Conservation (phyloP, 2,888 invertebrate genomes). For the Capitulum mitella region DNA sequence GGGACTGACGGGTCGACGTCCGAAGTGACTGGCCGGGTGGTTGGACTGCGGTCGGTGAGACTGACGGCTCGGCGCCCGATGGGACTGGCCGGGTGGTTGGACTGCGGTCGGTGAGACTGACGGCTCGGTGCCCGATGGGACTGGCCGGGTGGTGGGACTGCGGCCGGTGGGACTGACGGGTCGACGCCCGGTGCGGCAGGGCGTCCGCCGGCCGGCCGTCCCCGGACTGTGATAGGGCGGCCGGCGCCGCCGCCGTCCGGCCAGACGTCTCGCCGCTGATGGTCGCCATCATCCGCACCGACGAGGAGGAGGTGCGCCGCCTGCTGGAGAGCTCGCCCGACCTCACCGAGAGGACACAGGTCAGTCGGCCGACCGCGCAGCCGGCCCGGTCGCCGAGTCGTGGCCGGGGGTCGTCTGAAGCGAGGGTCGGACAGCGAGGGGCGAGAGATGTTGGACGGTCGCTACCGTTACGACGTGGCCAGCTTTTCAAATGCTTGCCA, state of each 20-base stretch:
- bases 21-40: neutral
- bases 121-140: neutral
- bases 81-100: too few relatives aligned
- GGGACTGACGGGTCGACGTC: too few relatives aligned
- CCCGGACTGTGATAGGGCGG: neutral
- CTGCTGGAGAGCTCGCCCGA: neutral
- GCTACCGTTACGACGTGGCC: too few relatives aligned
- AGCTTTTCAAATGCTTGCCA: too few relatives aligned
- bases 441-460: too few relatives aligned
- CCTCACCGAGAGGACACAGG: conserved; percentile 22
- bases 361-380: neutral
- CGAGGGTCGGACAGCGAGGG: too few relatives aligned
- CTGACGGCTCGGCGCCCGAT: too few relatives aligned
- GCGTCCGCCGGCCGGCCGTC: neutral
- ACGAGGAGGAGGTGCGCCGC: neutral
- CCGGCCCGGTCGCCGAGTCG: too few relatives aligned
- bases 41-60: too few relatives aligned
- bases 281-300: neutral
- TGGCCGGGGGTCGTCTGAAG: too few relatives aligned
- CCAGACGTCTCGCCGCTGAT: neutral
- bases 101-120: too few relatives aligned
- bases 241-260: neutral
- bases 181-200: neutral
- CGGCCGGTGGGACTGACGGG: neutral
- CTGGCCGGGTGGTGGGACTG: neutral